These are phyloP conservation scores for Pseudochirops corinnae DNA, from an alignment of 2,797 vertebrate genomes.

Conservation along the genomic window DNA sequence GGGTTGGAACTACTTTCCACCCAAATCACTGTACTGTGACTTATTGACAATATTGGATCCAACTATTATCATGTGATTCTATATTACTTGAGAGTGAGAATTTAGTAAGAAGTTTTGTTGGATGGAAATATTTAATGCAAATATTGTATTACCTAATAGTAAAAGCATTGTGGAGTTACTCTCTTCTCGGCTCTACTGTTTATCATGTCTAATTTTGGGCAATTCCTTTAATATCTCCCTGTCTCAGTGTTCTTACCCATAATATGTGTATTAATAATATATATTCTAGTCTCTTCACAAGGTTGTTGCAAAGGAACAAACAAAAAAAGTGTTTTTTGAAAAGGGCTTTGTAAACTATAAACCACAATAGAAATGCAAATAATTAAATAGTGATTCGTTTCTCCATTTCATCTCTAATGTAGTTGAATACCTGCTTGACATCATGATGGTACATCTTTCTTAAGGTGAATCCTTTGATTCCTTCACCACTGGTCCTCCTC, in stretches of 20 bases:
- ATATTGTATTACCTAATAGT: background rate
- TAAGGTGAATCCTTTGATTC: slow-evolving; percentile 58
- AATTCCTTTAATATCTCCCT: background rate
- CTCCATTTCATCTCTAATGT: slow-evolving; percentile 42
- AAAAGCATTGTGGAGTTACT: background rate
- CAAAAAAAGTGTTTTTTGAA: background rate
- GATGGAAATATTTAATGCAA: background rate
- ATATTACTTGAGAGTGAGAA: background rate
- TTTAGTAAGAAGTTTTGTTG: slow-evolving; percentile 34
- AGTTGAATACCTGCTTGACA: slow-evolving; percentile 45
- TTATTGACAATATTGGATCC: background rate
- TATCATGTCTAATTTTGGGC: background rate
- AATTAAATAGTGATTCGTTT: slow-evolving; percentile 33
- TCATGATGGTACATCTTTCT: slow-evolving; percentile 64
- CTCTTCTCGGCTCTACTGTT: background rate
- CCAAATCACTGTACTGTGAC: background rate
- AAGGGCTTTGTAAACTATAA: background rate
- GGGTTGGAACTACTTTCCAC: background rate
- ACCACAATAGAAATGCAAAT: background rate
- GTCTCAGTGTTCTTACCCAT: background rate
- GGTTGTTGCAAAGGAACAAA: background rate
- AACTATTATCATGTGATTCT: background rate
- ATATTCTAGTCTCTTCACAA: background rate
- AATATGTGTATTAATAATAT: background rate
- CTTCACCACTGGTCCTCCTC: slow-evolving; percentile 40